A percentile compares a stretch with the other conserved stretches of the same genome.
Evolutionary conservation across 1,140 invertebrate genomes (phyloP).

Genomic region (Drosophila azteca): DNA sequence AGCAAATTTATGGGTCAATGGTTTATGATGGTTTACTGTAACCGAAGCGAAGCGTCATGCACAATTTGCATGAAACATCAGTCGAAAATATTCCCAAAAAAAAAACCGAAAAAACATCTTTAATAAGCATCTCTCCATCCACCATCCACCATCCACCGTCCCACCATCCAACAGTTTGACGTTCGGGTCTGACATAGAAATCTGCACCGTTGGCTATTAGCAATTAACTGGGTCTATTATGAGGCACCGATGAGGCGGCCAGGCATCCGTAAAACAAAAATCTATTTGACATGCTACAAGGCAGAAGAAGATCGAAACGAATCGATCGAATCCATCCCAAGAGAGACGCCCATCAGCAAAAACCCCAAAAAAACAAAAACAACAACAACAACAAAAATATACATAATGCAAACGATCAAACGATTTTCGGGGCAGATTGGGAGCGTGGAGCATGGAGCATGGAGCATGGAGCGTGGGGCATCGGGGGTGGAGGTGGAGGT

Average conservation of each 20-base stretch:
- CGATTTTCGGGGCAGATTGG: constrained; percentile 10
- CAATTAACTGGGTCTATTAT: constrained; percentile 82
- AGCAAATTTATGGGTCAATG: constrained; percentile 68
- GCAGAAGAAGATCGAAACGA: constrained; percentile 82
- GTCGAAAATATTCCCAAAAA: constrained; percentile 33
- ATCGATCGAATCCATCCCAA: constrained; percentile 65
- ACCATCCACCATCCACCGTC: constrained; percentile 9
- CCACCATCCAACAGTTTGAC: constrained; percentile 44
- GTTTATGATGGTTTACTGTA: constrained; percentile 64
- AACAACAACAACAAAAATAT: constrained; percentile 25
- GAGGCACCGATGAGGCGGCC: constrained; percentile 41
- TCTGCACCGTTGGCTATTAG: constrained; percentile 82
- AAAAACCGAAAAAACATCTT: constrained; percentile 46
- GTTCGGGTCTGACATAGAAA: constrained; percentile 73
- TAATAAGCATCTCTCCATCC: constrained; percentile 65
- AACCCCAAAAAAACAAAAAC: constrained; percentile 11
- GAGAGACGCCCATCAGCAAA: constrained; percentile 26
- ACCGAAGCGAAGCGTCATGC: constrained; percentile 77
- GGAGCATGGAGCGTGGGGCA: too few relatives aligned
- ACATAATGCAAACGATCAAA: constrained; percentile 15
- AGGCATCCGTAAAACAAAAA: constrained; percentile 48
- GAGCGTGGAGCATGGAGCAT: neutral
- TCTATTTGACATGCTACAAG: constrained; percentile 81
- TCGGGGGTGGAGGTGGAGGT: neutral
- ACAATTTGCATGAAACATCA: constrained; percentile 71